phyloP scores from a whole-genome alignment of 2,113 vertebrate genomes.

The Phalacrocorax aristotelis region DNA sequence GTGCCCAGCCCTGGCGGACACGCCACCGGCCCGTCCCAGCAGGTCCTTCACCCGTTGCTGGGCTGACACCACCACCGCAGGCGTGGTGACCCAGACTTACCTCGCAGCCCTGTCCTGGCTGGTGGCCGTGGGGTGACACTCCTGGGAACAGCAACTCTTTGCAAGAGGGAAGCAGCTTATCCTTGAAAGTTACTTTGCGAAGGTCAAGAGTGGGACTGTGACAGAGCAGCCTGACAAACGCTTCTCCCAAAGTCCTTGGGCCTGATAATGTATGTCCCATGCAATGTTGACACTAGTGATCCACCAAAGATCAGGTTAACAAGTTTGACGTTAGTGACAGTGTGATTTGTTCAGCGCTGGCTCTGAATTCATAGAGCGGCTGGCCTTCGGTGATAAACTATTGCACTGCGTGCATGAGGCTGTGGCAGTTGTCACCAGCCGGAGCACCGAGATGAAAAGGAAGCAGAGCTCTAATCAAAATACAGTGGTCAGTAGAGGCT shows the following conservation, averaged over 20 bases:
- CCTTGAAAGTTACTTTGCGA: constrained; percentile 77
- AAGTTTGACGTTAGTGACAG: constrained; percentile 76
- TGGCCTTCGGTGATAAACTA: constrained; percentile 72
- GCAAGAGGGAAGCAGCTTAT: constrained; percentile 37
- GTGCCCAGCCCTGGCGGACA: background rate
- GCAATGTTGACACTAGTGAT: constrained; percentile 76
- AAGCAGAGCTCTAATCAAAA: constrained; percentile 60
- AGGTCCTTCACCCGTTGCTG: background rate
- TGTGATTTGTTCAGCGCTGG: constrained; percentile 63
- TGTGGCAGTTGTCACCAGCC: constrained; percentile 49
- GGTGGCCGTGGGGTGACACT: background rate
- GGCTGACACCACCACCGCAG: background rate
- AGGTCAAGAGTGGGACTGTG: constrained; percentile 64
- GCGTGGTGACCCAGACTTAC: background rate
- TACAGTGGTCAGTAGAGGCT: constrained; percentile 46
- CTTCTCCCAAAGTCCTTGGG: constrained; percentile 79
- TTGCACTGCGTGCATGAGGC: background rate
- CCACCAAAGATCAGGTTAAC: constrained; percentile 71
- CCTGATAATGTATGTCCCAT: constrained; percentile 76
- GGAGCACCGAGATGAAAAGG: constrained; percentile 38
- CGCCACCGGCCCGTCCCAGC: background rate
- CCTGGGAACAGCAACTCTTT: background rate
- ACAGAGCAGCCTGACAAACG: constrained; percentile 78
- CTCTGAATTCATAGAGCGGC: constrained; percentile 55
- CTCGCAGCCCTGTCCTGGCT: background rate